Evolutionary conservation across 2,888 invertebrate genomes (phyloP), one percentile per base, ranked within the genome.

Genomic region (Dolichomitus sp.): DNA sequence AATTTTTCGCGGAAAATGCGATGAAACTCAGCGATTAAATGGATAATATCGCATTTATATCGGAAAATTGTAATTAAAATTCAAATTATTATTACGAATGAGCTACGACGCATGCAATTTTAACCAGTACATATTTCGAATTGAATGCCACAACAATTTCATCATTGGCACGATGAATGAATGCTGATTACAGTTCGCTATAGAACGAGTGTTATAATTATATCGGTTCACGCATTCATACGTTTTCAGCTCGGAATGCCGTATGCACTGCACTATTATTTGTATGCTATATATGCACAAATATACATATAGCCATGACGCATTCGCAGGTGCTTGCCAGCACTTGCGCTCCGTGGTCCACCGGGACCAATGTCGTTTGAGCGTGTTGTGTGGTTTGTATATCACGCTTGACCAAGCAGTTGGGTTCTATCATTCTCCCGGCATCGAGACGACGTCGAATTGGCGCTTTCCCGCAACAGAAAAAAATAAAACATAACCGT

Each of bases 301-400:
- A 59, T 61, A 37, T 65, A 61, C n/a, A 59, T 68, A 30, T 54
- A 57, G 76, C 69, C 33, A 73, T 80, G 83, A 83, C 76, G 83
- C 77, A 83, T 66, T 54, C 45, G 72, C 45, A 69, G 57, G 42
- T 68, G 77, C 73, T 37, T 65, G 54, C 19, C 63, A 50, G 50
- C 68, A 57, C 54, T 59, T 52, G 54, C 76, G 23, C 61, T 63
- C 48, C 45, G 42, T 70, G 72, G 33, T 72, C 72, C 80, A 27
- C 68, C 40, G 76, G 76, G 80, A 83, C 63, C 54, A 80, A 73
- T 73, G 70, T 63, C 54, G 68, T 52, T 73, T 72, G 27, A 77
- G 76, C 63, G 52, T 63, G 61, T 68, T 73, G 72, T 61, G 54
- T 61, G 57, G 11, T 33, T 52, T 45, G 61, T 75, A 57, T 19